These are phyloP conservation scores for Nansenia antarctica DNA, from an alignment of 2,113 vertebrate genomes.

Conservation along the genomic window DNA sequence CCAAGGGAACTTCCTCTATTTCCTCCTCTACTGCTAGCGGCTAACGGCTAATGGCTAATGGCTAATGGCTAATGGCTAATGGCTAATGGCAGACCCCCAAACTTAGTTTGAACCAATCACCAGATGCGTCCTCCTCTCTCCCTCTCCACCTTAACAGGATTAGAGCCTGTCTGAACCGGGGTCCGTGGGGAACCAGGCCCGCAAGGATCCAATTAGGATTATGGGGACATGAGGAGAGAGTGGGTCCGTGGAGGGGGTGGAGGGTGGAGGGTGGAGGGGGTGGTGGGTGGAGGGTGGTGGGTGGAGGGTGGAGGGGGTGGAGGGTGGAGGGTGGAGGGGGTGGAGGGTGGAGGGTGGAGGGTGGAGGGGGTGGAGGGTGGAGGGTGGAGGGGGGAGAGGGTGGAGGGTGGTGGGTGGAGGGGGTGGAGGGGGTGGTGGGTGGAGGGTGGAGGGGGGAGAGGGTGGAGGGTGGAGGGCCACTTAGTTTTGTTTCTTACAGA, in stretches of 20 bases:
- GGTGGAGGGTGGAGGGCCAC: too few species aligned
- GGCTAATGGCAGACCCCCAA: too few species aligned
- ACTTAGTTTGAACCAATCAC: slow-evolving; percentile 54
- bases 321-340: too few species aligned
- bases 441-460: too few species aligned
- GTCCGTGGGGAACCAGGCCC: not conserved
- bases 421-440: too few species aligned
- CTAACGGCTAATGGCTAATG: slow-evolving; percentile 27
- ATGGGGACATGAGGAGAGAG: not conserved
- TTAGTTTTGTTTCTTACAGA: too few species aligned
- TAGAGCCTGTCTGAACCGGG: slow-evolving; percentile 9
- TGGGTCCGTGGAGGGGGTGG: not conserved
- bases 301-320: too few species aligned
- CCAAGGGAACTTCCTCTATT: slow-evolving; percentile 7
- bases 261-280: too few species aligned
- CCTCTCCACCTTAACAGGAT: slow-evolving; percentile 39
- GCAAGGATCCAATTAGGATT: not conserved
- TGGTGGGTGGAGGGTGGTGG: too few species aligned
- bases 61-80: slow-evolving; percentile 37
- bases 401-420: too few species aligned
- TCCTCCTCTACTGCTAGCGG: slow-evolving; percentile 45
- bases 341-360: not conserved
- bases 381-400: too few species aligned
- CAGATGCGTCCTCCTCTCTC: slow-evolving; percentile 40
- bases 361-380: not conserved